A percentile compares a stretch with the other conserved stretches of the same genome.
These are phyloP conservation scores for Actenoides lindsayi DNA, from an alignment of 2,113 vertebrate genomes.

Conservation along the genomic window DNA sequence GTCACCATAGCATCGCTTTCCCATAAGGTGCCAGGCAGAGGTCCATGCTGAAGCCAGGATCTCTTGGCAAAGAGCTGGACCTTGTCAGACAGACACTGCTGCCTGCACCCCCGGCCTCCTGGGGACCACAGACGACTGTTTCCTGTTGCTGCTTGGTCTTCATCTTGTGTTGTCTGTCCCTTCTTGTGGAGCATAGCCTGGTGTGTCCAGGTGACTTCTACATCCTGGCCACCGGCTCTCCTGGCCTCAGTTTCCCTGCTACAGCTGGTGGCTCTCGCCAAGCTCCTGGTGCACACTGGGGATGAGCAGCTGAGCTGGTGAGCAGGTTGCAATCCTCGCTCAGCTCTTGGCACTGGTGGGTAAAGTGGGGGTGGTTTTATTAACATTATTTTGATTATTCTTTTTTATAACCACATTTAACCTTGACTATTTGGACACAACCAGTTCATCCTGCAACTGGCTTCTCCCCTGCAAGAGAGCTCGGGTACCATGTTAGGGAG, in stretches of 20 bases:
- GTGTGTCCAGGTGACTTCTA: not conserved
- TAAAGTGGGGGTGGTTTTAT: not conserved
- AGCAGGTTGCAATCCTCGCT: not conserved
- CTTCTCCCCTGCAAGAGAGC: not conserved
- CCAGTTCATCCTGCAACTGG: not conserved
- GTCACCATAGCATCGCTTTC: not conserved
- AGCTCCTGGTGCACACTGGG: not conserved
- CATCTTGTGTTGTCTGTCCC: not conserved
- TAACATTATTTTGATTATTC: not conserved
- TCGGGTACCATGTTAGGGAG: not conserved
- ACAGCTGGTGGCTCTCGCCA: not conserved
- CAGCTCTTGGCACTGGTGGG: not conserved
- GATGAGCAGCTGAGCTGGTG: not conserved
- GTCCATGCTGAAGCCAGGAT: accelerated
- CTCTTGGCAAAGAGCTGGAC: not conserved
- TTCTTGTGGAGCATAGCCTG: not conserved
- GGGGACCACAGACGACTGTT: not conserved
- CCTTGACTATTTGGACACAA: not conserved
- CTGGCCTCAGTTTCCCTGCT: not conserved
- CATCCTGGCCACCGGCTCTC: not conserved
- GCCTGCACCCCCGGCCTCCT: accelerated
- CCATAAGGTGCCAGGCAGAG: not conserved
- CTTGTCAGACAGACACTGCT: not conserved
- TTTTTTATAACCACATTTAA: not conserved
- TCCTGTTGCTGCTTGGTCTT: not conserved